Percentiles rank a stretch among this genome's conserved stretches.
Evolutionary conservation across 1,140 invertebrate species (phyloP).

Genomic region (Lepidurus packardi): DNA sequence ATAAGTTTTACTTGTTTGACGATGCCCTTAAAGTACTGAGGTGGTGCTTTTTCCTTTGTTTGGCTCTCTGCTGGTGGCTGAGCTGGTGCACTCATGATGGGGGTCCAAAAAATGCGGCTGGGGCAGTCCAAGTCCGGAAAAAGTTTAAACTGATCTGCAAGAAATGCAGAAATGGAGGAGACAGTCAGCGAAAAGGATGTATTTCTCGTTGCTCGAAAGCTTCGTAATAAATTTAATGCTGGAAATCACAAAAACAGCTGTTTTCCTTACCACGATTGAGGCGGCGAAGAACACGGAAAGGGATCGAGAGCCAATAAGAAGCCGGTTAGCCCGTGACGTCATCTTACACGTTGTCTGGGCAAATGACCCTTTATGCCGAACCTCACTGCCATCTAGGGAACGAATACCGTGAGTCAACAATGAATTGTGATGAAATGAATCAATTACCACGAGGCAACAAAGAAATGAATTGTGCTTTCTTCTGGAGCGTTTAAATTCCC

Average conservation of each 20-base stretch:
- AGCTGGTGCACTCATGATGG: constrained; percentile 31
- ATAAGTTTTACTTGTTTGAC: constrained; percentile 51
- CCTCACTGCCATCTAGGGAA: not conserved
- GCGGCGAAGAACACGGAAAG: constrained; percentile 1
- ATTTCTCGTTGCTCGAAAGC: not conserved
- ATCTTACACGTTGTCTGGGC: constrained; percentile 17
- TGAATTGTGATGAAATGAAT: not conserved
- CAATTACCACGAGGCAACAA: not conserved
- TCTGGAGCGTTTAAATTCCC: too few species aligned
- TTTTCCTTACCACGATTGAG: constrained; percentile 7
- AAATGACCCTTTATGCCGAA: not conserved
- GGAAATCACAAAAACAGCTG: constrained; percentile 10
- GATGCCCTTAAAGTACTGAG: constrained; percentile 44
- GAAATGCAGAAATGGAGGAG: not conserved
- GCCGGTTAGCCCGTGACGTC: not conserved
- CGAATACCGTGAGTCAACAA: not conserved
- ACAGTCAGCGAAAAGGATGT: not conserved
- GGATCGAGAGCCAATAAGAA: not conserved
- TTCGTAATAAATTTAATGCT: not conserved
- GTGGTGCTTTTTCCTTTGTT: constrained; percentile 31
- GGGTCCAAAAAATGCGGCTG: not conserved
- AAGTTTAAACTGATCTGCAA: not conserved
- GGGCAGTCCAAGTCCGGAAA: not conserved
- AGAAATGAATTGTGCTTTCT: not conserved
- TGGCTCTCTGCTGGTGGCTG: constrained; percentile 27